Evolutionary conservation across 2,797 vertebrate genomes (phyloP).

Genomic region (Bryconaethiops microstoma): DNA sequence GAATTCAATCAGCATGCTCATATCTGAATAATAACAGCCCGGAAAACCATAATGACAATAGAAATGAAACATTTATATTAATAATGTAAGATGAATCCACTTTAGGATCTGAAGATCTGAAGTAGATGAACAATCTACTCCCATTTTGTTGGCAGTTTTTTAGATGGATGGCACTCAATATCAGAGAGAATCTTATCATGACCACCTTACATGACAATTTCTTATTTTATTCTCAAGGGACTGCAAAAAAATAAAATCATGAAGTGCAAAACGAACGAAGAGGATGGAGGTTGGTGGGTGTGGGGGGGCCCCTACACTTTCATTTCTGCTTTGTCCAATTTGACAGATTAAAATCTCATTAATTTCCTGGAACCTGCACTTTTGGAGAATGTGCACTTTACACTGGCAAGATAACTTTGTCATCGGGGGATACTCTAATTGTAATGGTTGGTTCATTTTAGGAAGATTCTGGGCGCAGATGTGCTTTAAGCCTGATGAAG

Average conservation of each 20-base stretch:
- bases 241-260: conserved; percentile 22
- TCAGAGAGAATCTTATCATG: conserved; percentile 13
- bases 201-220: conserved; percentile 4
- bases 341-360: conserved; percentile 73
- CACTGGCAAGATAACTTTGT: conserved; percentile 66
- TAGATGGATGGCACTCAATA: conserved; percentile 21
- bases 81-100: conserved; percentile 3
- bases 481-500: conserved; percentile 71
- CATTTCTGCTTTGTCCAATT: conserved; percentile 71
- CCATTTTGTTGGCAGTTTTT: neutral
- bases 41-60: neutral
- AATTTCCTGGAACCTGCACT: conserved; percentile 73
- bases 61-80: conserved; percentile 16
- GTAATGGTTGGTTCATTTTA: conserved; percentile 66
- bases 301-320: conserved; percentile 56
- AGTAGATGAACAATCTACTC: conserved; percentile 7
- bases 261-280: conserved; percentile 30
- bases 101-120: neutral
- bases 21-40: neutral
- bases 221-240: conserved; percentile 24
- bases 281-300: no score
- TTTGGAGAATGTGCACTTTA: conserved; percentile 57
- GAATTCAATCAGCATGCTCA: conserved; percentile 19
- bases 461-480: conserved; percentile 73
- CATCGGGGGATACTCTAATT: conserved; percentile 68